Evolutionary conservation across 1,140 invertebrate genomes (phyloP).

Genomic region (Brachionus asplanchnoidis): DNA sequence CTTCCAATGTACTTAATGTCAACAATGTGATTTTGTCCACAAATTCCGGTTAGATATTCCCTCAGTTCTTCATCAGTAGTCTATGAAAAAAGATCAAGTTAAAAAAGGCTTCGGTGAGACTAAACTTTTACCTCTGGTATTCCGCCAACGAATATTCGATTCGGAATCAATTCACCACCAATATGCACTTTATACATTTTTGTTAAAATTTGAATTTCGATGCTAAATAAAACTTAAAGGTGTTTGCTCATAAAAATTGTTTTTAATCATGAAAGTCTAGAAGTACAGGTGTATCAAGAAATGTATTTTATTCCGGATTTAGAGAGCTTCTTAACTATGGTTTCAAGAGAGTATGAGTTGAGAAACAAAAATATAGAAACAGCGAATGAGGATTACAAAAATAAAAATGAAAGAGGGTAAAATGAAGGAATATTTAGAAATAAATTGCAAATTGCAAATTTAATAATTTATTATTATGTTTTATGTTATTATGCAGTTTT

Average conservation of each 20-base stretch:
- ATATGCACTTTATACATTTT: conserved; percentile 15
- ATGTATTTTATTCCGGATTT: not conserved
- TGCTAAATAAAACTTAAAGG: not conserved
- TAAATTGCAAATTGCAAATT: conserved; percentile 36
- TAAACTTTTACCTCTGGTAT: not conserved
- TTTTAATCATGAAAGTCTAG: not conserved
- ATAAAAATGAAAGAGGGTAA: not conserved
- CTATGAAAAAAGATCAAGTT: not conserved
- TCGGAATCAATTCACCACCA: conserved; percentile 31
- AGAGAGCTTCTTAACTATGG: not conserved
- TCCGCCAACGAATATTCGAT: conserved; percentile 8
- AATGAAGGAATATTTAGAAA: conserved; percentile 12
- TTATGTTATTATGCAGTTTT: not conserved
- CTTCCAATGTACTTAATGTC: not conserved
- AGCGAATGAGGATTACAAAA: not conserved
- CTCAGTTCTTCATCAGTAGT: conserved; percentile 7
- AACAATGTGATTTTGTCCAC: not conserved
- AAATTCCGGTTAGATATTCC: not conserved
- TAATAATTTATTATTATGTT: conserved; percentile 36
- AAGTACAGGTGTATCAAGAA: not conserved
- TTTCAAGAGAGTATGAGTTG: not conserved
- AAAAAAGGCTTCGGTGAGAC: not conserved
- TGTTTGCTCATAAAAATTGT: not conserved
- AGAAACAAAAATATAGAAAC: not conserved
- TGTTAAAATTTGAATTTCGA: not conserved